Evolutionary conservation across 2,113 vertebrate genomes (phyloP), one percentile per base, ranked within the genome.

Genomic region (Ondatra zibethicus): DNA sequence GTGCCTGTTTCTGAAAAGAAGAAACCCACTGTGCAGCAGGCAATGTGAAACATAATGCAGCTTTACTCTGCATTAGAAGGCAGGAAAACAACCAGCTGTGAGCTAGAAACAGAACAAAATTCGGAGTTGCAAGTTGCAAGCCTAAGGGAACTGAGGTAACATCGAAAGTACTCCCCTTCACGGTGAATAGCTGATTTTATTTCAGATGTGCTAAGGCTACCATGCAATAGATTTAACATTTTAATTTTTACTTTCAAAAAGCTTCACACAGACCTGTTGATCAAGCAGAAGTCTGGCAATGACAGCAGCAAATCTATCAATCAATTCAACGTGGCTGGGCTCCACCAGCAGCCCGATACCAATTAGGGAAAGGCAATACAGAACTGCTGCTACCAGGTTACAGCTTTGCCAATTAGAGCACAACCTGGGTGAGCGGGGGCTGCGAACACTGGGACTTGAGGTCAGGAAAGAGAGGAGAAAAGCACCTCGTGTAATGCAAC

Each of bases 361-460:
- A 97, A 98, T 98, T 97, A 98, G 96, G 91, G 93, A 82, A 50
- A 19, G 23, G 89, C 92, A 95, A 95, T 77, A 21, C 77, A 21
- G 55, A 95, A 80, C 93, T 17, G 92, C 95, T 72, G 95, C 95
- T 95, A 66, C 92, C 95, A 96, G 91, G 97, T 91, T 97, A 89
- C 91, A 88, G 92, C 92, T 97, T 91, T 97, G 97, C 98, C 98
- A 98, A 98, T 98, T 97, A 98, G 91, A 96, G 94, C 96, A 91
- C 95, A 95, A 68, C 68, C 82, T 82, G 50, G 86, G 96, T 88
- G 97, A 95, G 95, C 39, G 75, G 36, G 75, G 33, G 63, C 96
- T 75, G 77, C 23, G 88, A 93, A 93, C 88, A 66, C 70, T n/a
- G 91, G 93, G 88, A 81, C 68, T 78, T 72, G 50, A 89, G 96